These are phyloP conservation scores for Hyles euphorbiae DNA, from an alignment of 1,140 invertebrate species.

Conservation along the genomic window DNA sequence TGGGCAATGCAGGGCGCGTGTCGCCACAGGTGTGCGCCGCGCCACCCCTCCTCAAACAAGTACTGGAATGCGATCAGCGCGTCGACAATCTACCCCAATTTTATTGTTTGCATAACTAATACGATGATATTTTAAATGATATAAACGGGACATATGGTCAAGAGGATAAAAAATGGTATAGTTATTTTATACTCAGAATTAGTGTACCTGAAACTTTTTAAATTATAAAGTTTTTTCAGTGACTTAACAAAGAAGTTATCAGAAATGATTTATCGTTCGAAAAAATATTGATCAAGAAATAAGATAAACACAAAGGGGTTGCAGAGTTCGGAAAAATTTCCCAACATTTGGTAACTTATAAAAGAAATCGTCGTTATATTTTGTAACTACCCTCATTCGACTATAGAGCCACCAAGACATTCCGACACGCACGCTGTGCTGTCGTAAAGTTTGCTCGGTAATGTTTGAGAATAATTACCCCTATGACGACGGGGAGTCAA, in stretches of 20 bases:
- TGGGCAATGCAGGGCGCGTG: background rate
- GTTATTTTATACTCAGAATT: background rate
- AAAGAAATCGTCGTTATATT: no score
- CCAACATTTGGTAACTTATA: no score
- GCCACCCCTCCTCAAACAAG: constrained; percentile 13
- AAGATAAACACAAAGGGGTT: no score
- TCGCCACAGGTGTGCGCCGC: constrained; percentile 19
- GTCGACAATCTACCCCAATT: constrained; percentile 20
- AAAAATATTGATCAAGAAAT: no score
- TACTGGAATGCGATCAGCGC: constrained; percentile 17
- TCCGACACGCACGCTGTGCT: no score
- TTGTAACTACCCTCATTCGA: no score
- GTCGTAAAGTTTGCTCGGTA: no score
- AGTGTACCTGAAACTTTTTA: background rate
- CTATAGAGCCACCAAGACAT: no score
- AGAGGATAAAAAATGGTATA: constrained; percentile 18
- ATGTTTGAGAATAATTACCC: constrained; percentile 57
- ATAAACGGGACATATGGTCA: constrained; percentile 36
- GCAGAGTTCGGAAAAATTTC: no score
- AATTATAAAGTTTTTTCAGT: background rate
- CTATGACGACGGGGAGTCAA: constrained; percentile 59
- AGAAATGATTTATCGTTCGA: no score
- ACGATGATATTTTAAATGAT: constrained; percentile 52
- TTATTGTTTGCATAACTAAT: constrained; percentile 61
- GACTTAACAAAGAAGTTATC: background rate